Evolutionary conservation across 2,888 invertebrate species (phyloP).

Genomic region (Hemithea aestivaria): DNA sequence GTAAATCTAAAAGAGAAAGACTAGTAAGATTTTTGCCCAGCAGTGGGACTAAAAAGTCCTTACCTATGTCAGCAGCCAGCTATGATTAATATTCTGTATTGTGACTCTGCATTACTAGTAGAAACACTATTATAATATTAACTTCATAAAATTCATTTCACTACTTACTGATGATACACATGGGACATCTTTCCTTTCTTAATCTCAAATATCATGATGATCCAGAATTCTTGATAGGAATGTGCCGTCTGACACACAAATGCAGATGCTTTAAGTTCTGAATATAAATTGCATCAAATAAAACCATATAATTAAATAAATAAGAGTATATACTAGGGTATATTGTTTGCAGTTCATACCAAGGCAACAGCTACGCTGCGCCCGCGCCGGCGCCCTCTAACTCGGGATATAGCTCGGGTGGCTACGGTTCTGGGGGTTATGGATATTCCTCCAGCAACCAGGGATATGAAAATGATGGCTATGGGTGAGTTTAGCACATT

Average conservation of each 20-base stretch:
- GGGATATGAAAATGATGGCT: constrained; percentile 63
- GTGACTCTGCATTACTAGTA: no score
- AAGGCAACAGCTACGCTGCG: constrained; percentile 54
- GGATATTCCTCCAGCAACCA: constrained; percentile 63
- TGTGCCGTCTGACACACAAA: constrained; percentile 71
- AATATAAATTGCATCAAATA: constrained; percentile 19
- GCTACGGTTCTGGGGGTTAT: constrained; percentile 55
- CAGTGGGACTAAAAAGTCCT: no score
- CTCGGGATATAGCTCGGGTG: constrained; percentile 54
- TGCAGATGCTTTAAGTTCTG: constrained; percentile 63
- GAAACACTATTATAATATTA: no score
- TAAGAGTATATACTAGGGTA: no score
- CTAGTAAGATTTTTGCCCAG: no score
- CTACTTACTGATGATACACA: no score
- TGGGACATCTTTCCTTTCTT: constrained; percentile 4
- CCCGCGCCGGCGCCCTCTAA: constrained; percentile 51
- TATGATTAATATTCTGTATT: no score
- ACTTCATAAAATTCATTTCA: no score
- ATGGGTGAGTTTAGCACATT: constrained; percentile 66
- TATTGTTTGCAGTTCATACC: constrained; percentile 53
- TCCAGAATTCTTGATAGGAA: constrained; percentile 59
- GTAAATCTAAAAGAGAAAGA: no score
- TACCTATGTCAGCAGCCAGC: no score
- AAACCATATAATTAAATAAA: neutral
- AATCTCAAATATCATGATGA: constrained; percentile 33